Conservation (phyloP, 2,113 vertebrate species). For the Excalfactoria chinensis region DNA sequence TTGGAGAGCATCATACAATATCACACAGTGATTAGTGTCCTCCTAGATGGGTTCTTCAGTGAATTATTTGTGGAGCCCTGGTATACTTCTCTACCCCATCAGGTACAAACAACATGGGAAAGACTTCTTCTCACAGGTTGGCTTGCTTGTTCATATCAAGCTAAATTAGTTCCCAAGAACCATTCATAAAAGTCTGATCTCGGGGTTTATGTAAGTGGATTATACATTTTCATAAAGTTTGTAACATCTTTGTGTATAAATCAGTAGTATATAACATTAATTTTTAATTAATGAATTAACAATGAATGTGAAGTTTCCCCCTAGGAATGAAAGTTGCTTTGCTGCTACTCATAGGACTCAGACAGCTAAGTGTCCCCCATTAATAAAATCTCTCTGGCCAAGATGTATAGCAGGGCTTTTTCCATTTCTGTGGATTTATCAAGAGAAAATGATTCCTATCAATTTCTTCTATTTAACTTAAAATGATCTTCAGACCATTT, state of each 20-base stretch:
- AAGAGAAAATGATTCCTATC: neutral
- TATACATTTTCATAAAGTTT: neutral
- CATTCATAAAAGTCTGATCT: neutral
- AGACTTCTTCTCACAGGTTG: neutral
- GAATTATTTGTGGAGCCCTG: neutral
- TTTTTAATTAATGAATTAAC: neutral
- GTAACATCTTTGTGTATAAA: neutral
- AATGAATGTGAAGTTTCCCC: neutral
- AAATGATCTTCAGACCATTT: neutral
- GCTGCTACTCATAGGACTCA: neutral
- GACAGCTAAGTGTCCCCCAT: neutral
- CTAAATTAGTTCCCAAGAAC: neutral
- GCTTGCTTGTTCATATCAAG: neutral
- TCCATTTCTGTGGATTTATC: neutral
- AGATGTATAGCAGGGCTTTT: neutral
- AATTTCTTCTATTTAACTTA: neutral
- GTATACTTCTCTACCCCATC: neutral
- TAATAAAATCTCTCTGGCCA: neutral
- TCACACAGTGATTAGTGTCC: neutral
- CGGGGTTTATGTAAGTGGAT: neutral
- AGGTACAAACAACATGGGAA: neutral
- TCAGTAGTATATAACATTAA: neutral
- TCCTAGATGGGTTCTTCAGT: neutral
- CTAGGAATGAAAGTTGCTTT: neutral
- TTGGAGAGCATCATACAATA: accelerated